Evolutionary conservation across 2,797 vertebrate species (phyloP).

Genomic region (Falco cherrug): DNA sequence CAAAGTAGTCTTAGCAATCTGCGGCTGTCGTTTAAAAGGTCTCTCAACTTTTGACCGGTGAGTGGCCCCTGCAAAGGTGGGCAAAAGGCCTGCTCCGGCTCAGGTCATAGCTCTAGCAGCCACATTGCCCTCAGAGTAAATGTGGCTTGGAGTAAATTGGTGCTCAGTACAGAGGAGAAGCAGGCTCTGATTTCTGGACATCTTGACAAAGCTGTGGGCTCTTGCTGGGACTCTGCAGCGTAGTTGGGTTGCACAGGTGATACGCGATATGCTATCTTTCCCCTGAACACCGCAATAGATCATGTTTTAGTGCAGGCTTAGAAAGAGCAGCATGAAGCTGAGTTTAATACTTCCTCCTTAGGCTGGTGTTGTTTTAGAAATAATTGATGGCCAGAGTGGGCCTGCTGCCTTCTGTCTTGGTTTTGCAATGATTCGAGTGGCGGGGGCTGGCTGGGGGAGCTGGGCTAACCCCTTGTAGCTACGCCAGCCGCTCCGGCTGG

Average conservation of each 20-base stretch:
- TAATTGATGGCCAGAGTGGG: background rate
- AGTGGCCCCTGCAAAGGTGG: background rate
- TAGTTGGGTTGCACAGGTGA: background rate
- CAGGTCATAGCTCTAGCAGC: background rate
- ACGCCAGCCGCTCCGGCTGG: background rate
- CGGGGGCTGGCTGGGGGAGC: background rate
- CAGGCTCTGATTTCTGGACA: background rate
- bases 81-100: background rate
- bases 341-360: conserved; percentile 13
- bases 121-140: background rate
- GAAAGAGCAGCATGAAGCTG: background rate
- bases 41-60: background rate
- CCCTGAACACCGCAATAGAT: background rate
- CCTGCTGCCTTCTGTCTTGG: background rate
- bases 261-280: background rate
- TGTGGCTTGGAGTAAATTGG: background rate
- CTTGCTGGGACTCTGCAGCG: background rate
- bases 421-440: background rate
- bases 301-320: background rate
- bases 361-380: background rate
- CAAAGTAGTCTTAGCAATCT: background rate
- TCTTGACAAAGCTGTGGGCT: background rate
- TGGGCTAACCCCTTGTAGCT: background rate
- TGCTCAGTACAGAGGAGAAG: background rate
- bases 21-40: background rate